These are phyloP conservation scores for Gambusia holbrooki DNA, from an alignment of 2,113 vertebrate genomes.

Conservation along the genomic window DNA sequence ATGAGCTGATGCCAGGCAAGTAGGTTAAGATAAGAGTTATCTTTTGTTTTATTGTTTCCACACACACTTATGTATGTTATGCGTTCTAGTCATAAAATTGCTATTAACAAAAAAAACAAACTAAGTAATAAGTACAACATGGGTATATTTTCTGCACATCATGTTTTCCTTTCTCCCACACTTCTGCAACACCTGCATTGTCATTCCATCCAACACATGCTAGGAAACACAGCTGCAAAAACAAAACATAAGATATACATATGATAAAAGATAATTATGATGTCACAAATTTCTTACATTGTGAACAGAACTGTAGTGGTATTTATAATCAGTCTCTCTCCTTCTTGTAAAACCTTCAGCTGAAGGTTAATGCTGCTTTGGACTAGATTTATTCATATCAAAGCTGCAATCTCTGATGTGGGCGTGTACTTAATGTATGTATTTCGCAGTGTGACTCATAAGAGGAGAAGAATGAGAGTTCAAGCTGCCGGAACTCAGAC, in stretches of 20 bases:
- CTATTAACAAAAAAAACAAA: not conserved
- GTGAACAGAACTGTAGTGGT: not conserved
- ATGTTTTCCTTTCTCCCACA: not conserved
- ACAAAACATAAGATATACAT: not conserved
- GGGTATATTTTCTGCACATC: not conserved
- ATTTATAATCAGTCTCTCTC: not conserved
- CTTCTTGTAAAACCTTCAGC: not conserved
- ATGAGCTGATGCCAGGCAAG: not conserved
- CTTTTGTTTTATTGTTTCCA: not conserved
- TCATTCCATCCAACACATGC: not conserved
- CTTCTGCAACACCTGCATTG: not conserved
- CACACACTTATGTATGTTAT: not conserved
- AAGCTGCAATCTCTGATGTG: not conserved
- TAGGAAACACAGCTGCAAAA: not conserved
- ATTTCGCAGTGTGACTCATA: slow-evolving; percentile 9
- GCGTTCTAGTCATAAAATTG: not conserved
- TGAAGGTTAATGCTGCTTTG: not conserved
- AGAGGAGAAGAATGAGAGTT: not conserved
- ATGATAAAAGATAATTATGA: not conserved
- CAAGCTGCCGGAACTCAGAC: not conserved
- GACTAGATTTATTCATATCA: not conserved
- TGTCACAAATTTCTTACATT: not conserved
- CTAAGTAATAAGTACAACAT: not conserved
- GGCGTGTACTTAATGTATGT: not conserved
- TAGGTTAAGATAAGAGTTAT: not conserved